Evolutionary conservation across 2,113 vertebrate genomes (phyloP), one percentile per base, ranked within the genome.

Genomic region (Alligator mississippiensis): DNA sequence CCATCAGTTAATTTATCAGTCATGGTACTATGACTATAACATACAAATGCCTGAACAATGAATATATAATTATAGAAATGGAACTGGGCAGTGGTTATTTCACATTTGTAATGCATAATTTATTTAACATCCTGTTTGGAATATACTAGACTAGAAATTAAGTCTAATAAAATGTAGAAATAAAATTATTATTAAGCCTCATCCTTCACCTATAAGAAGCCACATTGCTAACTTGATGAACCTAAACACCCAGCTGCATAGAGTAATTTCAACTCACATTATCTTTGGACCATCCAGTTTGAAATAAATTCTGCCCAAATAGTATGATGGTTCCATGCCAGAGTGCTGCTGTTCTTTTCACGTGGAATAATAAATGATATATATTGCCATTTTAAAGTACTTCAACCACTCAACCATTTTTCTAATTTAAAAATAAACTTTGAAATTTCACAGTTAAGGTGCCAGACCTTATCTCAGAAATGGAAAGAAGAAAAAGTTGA

Each of bases 1-100:
- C 86, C 57, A 92, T 96, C 80, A 90, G 81, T 94, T 97, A 92
- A 96, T 97, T 97, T 95, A 90, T 96, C 85, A 93, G 68, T 94
- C 18, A 38, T 93, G 66, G 15, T 92, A 80, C 94, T 96, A 85
- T 85, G 34, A 94, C 95, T 95, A 90, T 92, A 93, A 92, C 92
- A 77, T 95, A 90, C 86, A 95, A 94, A 92, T 91, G 63, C 60
- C 92, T 83, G 95, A 94, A 94, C 81, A 85, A 88, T 95, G 68
- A 96, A 90, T 92, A 93, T 90, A 88, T 95, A 92, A 92, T 96
- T 93, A 88, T 68, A 89, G 63, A 95, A 94, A 90, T 92, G 59
- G 94, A 95, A 94, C 38, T 90, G 64, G 91, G 63, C 74, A 57
- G 62, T 93, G 38, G 24, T 89, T 93, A 79, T 94, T 96, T 94